phyloP scores from a whole-genome alignment of 35 echinoderm and acorn worm genomes.

The Anneissia japonica region DNA sequence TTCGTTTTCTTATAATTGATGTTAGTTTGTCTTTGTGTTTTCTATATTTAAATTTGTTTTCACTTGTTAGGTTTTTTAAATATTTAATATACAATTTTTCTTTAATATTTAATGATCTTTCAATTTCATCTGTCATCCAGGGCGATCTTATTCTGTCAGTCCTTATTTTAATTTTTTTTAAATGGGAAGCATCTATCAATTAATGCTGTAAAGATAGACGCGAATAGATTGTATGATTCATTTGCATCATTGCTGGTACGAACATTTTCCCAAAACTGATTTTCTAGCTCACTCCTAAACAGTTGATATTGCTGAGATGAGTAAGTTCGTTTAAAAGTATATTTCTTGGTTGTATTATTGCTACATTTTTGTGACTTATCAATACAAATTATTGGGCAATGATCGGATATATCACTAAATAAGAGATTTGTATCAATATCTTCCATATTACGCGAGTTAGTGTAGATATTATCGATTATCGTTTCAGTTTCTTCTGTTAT shows the following conservation, averaged over 20 bases:
- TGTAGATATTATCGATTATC: not conserved
- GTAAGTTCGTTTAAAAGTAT: not conserved
- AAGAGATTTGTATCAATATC: not conserved
- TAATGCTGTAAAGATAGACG: not conserved
- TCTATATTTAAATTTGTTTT: not conserved
- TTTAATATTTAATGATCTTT: not conserved
- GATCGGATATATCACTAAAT: not conserved
- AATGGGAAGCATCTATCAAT: not conserved
- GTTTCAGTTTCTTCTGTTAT: not conserved
- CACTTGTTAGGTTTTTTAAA: not conserved
- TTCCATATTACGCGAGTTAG: not conserved
- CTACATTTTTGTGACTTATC: not conserved
- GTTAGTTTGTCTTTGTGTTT: conserved; percentile 1
- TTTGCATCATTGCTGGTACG: not conserved
- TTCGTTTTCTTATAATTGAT: not conserved
- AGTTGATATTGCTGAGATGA: not conserved
- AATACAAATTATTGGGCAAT: not conserved
- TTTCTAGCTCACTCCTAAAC: not conserved
- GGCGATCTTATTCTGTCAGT: not conserved
- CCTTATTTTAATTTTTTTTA: not conserved
- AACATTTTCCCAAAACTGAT: not conserved
- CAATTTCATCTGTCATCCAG: not conserved
- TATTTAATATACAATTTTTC: not conserved
- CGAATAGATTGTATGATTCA: not conserved
- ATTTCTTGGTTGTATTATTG: not conserved